Conservation (phyloP, 2,113 vertebrate species). For the Macrotis lagotis region DNA sequence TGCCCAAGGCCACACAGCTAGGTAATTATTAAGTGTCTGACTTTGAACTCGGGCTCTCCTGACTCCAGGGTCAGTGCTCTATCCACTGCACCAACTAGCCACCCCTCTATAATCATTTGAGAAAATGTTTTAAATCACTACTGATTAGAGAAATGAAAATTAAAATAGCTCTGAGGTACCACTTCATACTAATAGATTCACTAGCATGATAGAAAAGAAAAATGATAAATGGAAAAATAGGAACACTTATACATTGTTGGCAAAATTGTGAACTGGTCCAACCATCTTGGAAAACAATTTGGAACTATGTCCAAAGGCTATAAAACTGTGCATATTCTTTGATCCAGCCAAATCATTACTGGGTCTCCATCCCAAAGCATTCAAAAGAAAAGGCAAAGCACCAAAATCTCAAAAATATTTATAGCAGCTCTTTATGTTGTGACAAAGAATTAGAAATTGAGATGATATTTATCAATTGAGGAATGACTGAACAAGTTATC, state of each 20-base stretch:
- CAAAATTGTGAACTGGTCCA: background rate
- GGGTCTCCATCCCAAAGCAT: background rate
- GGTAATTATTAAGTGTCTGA: too few species aligned
- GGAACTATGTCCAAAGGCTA: background rate
- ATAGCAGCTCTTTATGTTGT: background rate
- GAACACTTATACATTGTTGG: background rate
- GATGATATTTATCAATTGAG: background rate
- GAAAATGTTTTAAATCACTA: background rate
- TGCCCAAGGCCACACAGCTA: too few species aligned
- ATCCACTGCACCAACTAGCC: too few species aligned
- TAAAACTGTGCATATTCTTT: background rate
- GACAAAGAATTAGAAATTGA: background rate
- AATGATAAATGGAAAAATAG: background rate
- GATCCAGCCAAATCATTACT: background rate
- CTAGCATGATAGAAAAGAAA: background rate
- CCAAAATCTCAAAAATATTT: background rate
- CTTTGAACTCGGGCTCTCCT: too few species aligned
- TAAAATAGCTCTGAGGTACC: background rate
- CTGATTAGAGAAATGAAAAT: background rate
- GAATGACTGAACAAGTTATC: background rate
- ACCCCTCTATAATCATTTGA: background rate
- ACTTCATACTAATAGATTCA: background rate
- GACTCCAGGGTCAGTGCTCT: too few species aligned
- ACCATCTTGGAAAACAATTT: background rate
- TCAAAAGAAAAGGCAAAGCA: background rate